Evolutionary conservation across 64 coral and sea anemone genomes (phyloP), one percentile per base, ranked within the genome.

Genomic region (Acropora tenuis): DNA sequence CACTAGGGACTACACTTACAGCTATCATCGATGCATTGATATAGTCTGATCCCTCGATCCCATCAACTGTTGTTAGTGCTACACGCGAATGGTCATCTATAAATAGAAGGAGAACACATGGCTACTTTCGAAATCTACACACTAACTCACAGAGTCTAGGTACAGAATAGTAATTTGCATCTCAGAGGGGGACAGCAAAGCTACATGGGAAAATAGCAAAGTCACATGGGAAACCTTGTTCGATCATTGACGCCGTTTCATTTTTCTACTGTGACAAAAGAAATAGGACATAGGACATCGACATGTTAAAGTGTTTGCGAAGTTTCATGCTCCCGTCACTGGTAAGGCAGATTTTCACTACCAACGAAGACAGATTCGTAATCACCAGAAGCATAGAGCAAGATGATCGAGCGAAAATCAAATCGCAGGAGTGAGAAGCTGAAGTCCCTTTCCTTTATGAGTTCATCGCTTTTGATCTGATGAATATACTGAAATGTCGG

Each of bases 31-130:
- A 93, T 43, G 97, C 97, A 48, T 98, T 98, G 45, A 98, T 86
- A 41, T 94, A 98, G 55, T 93, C 94, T 68, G 84, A 90, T 60
- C 88, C 82, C 69, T 69, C 87, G 10, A 81, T 88, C 60, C 67
- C 89, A 18, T 96, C 97, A 1, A 90, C 74, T 8, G 61, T 55
- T 13, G 91, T 82, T 13, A 96, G 84, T 10, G 91, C 92, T 5
- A 98, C 97, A 9, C 97, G 81, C 8, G 97, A 98, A 89, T 91
- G 91, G 69, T 98, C 97, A 91, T 98, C 97, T 98, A 42, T 30
- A 55, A 8, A 75, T 11, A 63, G 74, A 78, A 57, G 6, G 10
- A 55, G 6, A 55, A 55, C 52, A 55, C 6, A 5, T 55, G 30
- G 30, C 30, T 30, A 30, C 30, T 30, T 30, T 30, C 41, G 47